Base-by-base conservation (phyloP, 2,888 invertebrate genomes). In the Andrena praecox region DNA sequence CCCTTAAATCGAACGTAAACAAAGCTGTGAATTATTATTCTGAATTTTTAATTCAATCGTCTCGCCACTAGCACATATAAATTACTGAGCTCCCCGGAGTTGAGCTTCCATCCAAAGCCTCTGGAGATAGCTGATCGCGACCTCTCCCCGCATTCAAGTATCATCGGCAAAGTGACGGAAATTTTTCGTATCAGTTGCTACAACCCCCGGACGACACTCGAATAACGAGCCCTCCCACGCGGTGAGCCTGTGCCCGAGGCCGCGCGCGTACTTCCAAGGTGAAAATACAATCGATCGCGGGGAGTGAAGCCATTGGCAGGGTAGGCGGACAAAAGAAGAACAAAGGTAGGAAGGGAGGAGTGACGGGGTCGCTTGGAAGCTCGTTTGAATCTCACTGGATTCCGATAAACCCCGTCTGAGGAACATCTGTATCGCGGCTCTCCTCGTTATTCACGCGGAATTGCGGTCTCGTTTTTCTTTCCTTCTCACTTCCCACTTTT, bases 371-470 rank as follows among this genome's bases (percentile, higher is more conserved):
- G 59, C 24, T 48, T 20, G 24, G 54, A 42, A 56, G 42, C 31
- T 71, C 29, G 72, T 71, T 77, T 42, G 76, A 72, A 64, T 70
- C 60, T 20, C 35, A 70, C 12, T 20, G 66, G 52, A 62, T 62
- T 42, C 71, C 60, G 62, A 76, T 76, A 76, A 62, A 76, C 35
- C 52, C 69, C 35, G 52, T 70, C 70, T 52, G 12, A 52, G 50
- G 35, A 62, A 76, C 71, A 62, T 60, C 59, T 62, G 75, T 70
- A 76, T 52, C 35, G 52, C 35, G n/a, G 16, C 20, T 50, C 70
- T 69, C 27, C 69, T 75, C 50, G 75, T 75, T 75, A 75, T 75
- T 69, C 75, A 52, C 35, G 60, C 60, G 33, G 70, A 70, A 54
- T 62, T 70, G 69, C 70, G 16, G 6, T 48, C 20, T 12, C 10